These are phyloP conservation scores for Eilema caniola DNA, from an alignment of 2,888 invertebrate genomes.

Conservation along the genomic window DNA sequence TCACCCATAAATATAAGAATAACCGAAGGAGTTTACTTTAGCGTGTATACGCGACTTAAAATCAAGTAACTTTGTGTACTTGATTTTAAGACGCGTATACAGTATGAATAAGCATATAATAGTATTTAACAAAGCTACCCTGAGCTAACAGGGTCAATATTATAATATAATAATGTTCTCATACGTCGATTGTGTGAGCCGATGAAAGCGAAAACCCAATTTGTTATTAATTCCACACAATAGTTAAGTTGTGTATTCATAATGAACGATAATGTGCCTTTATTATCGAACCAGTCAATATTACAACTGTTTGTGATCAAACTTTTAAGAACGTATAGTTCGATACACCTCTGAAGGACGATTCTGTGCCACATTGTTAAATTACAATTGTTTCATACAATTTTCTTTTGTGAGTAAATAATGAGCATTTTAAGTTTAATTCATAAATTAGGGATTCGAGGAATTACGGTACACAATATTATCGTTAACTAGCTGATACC, in stretches of 20 bases:
- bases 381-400: neutral
- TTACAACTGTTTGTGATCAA: slow-evolving; percentile 21
- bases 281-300: slow-evolving; percentile 31
- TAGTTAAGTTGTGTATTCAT: slow-evolving; percentile 32
- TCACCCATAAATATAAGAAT: no score
- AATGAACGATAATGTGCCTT: slow-evolving; percentile 32
- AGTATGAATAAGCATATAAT: neutral
- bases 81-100: no score
- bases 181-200: slow-evolving; percentile 16
- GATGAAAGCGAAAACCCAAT: slow-evolving; percentile 33
- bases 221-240: slow-evolving; percentile 32
- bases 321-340: slow-evolving; percentile 26
- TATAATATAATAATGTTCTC: slow-evolving; percentile 20
- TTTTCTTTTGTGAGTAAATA: neutral
- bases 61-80: no score
- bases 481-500: neutral
- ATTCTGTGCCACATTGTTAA: slow-evolving; percentile 15
- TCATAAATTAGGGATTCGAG: neutral
- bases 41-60: no score
- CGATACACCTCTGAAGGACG: slow-evolving; percentile 17
- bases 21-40: no score
- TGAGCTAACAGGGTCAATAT: slow-evolving; percentile 9
- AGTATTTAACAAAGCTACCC: neutral
- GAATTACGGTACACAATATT: neutral
- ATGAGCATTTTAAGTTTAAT: neutral